phyloP scores from a whole-genome alignment of 1,140 invertebrate species.

The Heliconius congener region DNA sequence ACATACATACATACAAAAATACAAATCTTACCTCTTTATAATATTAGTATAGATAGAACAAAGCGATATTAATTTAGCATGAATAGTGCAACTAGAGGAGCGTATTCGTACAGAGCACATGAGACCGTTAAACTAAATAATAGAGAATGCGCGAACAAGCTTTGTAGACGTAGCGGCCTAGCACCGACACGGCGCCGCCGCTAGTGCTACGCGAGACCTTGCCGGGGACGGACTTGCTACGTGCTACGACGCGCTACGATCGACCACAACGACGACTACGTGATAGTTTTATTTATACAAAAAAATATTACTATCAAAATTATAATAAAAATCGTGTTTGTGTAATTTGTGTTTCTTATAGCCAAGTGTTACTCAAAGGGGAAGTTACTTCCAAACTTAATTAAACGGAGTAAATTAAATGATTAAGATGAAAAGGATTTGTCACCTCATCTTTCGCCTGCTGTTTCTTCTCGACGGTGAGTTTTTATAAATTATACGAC shows the following conservation, averaged over 20 bases:
- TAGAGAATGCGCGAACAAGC: too few relatives aligned
- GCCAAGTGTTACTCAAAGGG: constrained; percentile 32
- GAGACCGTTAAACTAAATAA: not conserved
- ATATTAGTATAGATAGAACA: too few relatives aligned
- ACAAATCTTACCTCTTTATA: too few relatives aligned
- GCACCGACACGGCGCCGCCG: constrained; percentile 38
- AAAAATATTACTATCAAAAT: constrained; percentile 12
- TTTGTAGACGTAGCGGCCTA: constrained; percentile 32
- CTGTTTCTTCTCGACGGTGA: constrained; percentile 71
- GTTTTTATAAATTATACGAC: constrained; percentile 43
- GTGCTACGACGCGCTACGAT: constrained; percentile 26
- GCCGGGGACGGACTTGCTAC: constrained; percentile 45
- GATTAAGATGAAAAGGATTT: constrained; percentile 75
- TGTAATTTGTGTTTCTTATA: constrained; percentile 26
- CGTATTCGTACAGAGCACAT: not conserved
- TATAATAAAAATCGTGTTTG: constrained; percentile 11
- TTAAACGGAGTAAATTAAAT: constrained; percentile 51
- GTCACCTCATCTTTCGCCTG: constrained; percentile 70
- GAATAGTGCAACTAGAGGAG: not conserved
- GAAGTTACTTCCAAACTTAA: constrained; percentile 35
- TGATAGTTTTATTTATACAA: constrained; percentile 19
- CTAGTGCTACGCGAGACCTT: constrained; percentile 44
- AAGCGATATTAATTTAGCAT: not conserved
- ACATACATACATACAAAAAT: too few relatives aligned
- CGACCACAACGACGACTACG: constrained; percentile 13